Conservation (phyloP, 2,797 vertebrate species). For the Valencia hispanica region DNA sequence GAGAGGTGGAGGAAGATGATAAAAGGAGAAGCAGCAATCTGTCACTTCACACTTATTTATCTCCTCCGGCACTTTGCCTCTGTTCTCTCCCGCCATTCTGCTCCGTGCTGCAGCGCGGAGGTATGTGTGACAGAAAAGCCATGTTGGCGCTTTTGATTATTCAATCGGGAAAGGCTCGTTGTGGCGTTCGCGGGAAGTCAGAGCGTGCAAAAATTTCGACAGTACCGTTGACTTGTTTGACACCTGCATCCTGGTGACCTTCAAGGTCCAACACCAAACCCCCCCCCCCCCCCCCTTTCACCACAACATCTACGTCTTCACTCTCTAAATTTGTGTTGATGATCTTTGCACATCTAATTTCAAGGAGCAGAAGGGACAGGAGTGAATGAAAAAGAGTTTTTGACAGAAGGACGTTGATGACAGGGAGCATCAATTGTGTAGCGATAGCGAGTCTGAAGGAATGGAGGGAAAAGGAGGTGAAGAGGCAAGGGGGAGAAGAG, state of each 20-base stretch:
- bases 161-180: conserved; percentile 7
- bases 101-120: conserved; percentile 33
- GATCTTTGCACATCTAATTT: no score
- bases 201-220: conserved; percentile 28
- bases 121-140: conserved; percentile 26
- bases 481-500: conserved; percentile 47
- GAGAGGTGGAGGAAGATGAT: conserved; percentile 64
- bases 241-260: conserved; percentile 72
- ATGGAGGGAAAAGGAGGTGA: conserved; percentile 40
- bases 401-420: conserved; percentile 45
- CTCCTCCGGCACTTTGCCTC: conserved; percentile 46
- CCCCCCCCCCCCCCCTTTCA: background rate
- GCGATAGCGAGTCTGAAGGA: conserved; percentile 43
- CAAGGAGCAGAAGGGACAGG: conserved; percentile 21
- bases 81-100: conserved; percentile 25
- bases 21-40: conserved; percentile 66
- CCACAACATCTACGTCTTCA: conserved; percentile 3
- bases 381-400: conserved; percentile 33
- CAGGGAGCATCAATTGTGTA: conserved; percentile 46
- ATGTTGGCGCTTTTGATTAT: conserved; percentile 41
- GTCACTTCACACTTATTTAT: conserved; percentile 69
- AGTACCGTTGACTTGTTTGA: conserved; percentile 39
- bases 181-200: conserved; percentile 11
- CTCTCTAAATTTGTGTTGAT: conserved; percentile 68
- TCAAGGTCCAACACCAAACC: conserved; percentile 64